Evolutionary conservation across 2,888 invertebrate genomes (phyloP).

Genomic region (Taenaris catops): DNA sequence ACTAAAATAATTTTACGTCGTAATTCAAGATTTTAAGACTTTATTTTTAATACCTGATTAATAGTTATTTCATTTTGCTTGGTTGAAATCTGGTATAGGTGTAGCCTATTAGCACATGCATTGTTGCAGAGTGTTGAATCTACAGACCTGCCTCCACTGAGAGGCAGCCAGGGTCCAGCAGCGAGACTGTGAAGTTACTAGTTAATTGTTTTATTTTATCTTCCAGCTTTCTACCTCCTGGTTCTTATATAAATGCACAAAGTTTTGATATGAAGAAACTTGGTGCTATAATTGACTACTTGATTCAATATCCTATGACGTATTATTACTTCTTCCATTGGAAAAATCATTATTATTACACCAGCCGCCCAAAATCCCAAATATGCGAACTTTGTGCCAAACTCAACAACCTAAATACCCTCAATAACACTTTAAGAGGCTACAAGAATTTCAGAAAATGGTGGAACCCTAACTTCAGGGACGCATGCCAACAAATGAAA

Average conservation of each 20-base stretch:
- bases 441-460: conserved; percentile 42
- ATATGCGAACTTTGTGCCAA: conserved; percentile 53
- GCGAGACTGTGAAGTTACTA: no score
- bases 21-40: no score
- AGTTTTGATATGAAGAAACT: conserved; percentile 48
- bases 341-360: conserved; percentile 56
- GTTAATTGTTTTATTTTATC: no score
- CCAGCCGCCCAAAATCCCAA: conserved; percentile 33
- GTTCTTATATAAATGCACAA: conserved; percentile 51
- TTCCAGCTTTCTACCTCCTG: conserved; percentile 59
- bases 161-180: no score
- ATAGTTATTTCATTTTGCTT: no score
- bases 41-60: no score
- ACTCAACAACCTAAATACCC: conserved; percentile 34
- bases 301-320: conserved; percentile 42
- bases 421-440: conserved; percentile 9
- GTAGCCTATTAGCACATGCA: no score
- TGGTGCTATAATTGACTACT: conserved; percentile 51
- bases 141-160: no score
- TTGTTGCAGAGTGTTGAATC: no score
- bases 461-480: conserved; percentile 51
- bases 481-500: conserved; percentile 34
- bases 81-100: no score
- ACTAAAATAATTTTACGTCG: no score
- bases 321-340: conserved; percentile 60